Evolutionary conservation across 64 coral and sea anemone genomes (phyloP), one percentile per base, ranked within the genome.

Genomic region (Acropora tenuis): DNA sequence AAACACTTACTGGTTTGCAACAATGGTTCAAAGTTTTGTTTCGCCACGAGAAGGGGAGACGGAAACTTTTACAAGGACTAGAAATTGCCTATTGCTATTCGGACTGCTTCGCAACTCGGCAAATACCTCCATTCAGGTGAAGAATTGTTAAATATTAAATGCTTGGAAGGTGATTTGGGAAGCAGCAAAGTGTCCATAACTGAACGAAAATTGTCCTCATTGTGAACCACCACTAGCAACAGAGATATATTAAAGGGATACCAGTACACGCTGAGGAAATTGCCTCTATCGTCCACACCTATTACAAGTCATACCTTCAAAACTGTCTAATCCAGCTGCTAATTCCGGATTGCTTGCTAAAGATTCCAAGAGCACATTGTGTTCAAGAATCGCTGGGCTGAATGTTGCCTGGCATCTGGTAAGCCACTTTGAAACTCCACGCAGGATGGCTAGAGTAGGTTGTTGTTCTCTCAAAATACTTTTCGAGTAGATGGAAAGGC

Each of bases 251-350:
- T 71, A 71, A 71, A 48, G 45, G 9, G 76, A 78, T 50, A 78
- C 46, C 43, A 49, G 47, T 78, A n/a, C 76, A 48, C 44, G 0
- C 68, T 71, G 19, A 13, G 17, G 63, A 71, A 19, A 71, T 20
- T 71, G 68, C 68, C 68, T 71, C 68, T 71, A 40, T 71, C 68
- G 68, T 71, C 68, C 68, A 71, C 68, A 71, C 68, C 19, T 49
- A 47, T 78, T 78, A 18, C 76, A 78, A 78, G 44, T 71, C 68
- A 71, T 49, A 78, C 76, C 46, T 78, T 78, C 45, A 71, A 48
- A 78, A 48, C 17, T 78, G 46, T 48, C 76, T 50, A 48, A 78
- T 78, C 76, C 76, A 78, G 76, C 76, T 48, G 13, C 46, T 78
- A 78, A 78, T 48, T 18, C 76, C 43, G 44, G 46, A 5, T 71